These are phyloP conservation scores for Stichopus chloronotus DNA, from an alignment of 35 echinoderm and acorn worm genomes.

Conservation along the genomic window DNA sequence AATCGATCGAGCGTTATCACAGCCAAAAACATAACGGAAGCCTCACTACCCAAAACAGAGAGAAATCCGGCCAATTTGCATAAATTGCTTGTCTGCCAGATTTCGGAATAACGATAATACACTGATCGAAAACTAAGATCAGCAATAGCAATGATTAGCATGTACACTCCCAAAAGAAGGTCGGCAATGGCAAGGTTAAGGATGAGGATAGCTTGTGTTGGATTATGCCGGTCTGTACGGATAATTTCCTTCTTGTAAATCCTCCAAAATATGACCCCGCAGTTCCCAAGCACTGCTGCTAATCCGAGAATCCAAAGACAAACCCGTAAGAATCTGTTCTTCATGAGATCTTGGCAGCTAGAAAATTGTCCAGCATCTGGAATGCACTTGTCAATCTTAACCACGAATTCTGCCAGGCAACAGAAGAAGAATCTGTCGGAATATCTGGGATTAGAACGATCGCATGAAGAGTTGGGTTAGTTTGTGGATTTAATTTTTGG, in stretches of 20 bases:
- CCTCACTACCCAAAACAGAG: slow-evolving; percentile 61
- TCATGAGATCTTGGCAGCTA: slow-evolving; percentile 86
- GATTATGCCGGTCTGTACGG: neutral
- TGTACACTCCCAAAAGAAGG: slow-evolving; percentile 63
- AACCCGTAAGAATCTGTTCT: slow-evolving; percentile 75
- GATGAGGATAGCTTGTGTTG: slow-evolving; percentile 52
- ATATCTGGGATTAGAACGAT: slow-evolving; percentile 56
- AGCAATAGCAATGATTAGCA: slow-evolving; percentile 62
- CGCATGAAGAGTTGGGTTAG: no score
- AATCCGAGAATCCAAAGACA: slow-evolving; percentile 85
- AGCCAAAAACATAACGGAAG: slow-evolving; percentile 61
- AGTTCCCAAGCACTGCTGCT: slow-evolving; percentile 82
- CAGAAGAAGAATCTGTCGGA: slow-evolving; percentile 82
- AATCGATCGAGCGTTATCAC: slow-evolving; percentile 70
- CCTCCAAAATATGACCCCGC: slow-evolving; percentile 69
- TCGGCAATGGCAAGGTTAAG: slow-evolving; percentile 68
- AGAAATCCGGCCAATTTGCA: slow-evolving; percentile 72
- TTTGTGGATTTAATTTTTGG: no score
- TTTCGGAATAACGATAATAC: slow-evolving; percentile 51
- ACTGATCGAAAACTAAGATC: slow-evolving; percentile 53
- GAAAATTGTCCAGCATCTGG: slow-evolving; percentile 82
- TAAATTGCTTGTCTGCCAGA: slow-evolving; percentile 35
- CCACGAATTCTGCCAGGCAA: slow-evolving; percentile 29
- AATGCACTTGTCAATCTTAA: slow-evolving; percentile 42
- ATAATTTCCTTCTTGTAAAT: slow-evolving; percentile 37